Base-by-base conservation (phyloP, 2,888 invertebrate genomes). In the Eilema sororculum region DNA sequence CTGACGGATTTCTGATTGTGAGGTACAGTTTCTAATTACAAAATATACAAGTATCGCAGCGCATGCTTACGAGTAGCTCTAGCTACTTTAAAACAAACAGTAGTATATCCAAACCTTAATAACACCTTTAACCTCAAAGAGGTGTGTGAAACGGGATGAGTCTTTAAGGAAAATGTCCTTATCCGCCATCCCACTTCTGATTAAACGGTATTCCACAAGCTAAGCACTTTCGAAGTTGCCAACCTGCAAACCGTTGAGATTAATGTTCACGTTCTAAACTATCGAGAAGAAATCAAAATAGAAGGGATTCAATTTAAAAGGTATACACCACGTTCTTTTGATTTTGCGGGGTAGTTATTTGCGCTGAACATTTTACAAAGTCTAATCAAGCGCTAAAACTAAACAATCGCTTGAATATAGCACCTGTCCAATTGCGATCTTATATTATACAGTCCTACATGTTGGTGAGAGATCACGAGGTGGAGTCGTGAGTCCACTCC, bases 271-370 rank as follows among this genome's bases (percentile, higher is more conserved):
- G 63, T 59, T 66, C 33, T 62, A 37, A 63, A 63, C 56, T 56
- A 64, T 28, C 66, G 65, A 67, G 64, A 71, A 72, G 78, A 77
- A 78, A 80, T 80, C 76, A 81, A 81, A 84, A 80, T n/a, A n/a
- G n/a, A n/a, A n/a, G n/a, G n/a, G n/a, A n/a, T n/a, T n/a, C n/a
- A n/a, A n/a, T n/a, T n/a, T n/a, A n/a, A n/a, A 30, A n/a, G 8
- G n/a, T 60, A 30, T 10, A 20, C 28, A 20, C n/a, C 10, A 9
- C 20, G 8, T 6, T n/a, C n/a, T 9, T 2, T 25, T 30, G 24
- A 16, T 41, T 41, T 41, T 41, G 3, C 16, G 16, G 41, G 16
- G 16, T 41, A 41, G 4, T 5, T 28, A 33, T 16, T 3, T 46
- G 16, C 0, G 20, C 6, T 20, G 5, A 16, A 46, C 5, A 46